These are phyloP conservation scores for Spheniscus mendiculus DNA, from an alignment of 2,113 vertebrate genomes.

Conservation along the genomic window DNA sequence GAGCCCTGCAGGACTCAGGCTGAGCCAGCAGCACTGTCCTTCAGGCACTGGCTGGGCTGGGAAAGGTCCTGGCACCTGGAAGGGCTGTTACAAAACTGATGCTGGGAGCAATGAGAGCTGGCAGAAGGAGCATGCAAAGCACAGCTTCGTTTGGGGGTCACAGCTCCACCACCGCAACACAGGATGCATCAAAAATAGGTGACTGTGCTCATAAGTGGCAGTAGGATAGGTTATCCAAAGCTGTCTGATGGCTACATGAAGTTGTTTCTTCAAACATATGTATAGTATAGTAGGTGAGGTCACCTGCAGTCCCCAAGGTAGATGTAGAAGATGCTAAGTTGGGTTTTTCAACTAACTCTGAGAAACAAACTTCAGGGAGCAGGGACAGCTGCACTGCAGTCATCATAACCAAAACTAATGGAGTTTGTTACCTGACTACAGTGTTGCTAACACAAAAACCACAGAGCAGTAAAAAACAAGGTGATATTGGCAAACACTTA, in stretches of 20 bases:
- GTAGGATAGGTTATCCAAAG: not conserved
- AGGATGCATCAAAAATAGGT: not conserved
- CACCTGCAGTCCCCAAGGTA: not conserved
- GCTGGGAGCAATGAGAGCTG: not conserved
- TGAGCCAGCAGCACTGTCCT: not conserved
- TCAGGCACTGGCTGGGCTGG: not conserved
- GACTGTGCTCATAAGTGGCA: not conserved
- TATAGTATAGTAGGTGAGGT: not conserved
- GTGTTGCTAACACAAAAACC: not conserved
- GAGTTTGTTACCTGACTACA: not conserved
- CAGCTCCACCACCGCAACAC: not conserved
- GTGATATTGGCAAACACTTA: not conserved
- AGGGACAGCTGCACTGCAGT: not conserved
- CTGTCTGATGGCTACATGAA: fast-evolving
- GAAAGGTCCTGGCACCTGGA: no score
- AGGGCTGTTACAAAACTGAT: not conserved
- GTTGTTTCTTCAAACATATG: fast-evolving
- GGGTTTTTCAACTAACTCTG: not conserved
- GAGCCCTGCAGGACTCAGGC: not conserved
- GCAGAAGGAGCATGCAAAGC: not conserved
- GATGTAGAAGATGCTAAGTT: not conserved
- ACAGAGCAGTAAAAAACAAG: not conserved
- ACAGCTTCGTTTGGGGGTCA: not conserved
- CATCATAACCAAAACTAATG: fast-evolving
- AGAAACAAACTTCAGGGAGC: not conserved